Percentiles rank a stretch among this genome's conserved stretches.
Evolutionary conservation across 1,140 invertebrate species (phyloP).

Genomic region (Philaenus spumarius): DNA sequence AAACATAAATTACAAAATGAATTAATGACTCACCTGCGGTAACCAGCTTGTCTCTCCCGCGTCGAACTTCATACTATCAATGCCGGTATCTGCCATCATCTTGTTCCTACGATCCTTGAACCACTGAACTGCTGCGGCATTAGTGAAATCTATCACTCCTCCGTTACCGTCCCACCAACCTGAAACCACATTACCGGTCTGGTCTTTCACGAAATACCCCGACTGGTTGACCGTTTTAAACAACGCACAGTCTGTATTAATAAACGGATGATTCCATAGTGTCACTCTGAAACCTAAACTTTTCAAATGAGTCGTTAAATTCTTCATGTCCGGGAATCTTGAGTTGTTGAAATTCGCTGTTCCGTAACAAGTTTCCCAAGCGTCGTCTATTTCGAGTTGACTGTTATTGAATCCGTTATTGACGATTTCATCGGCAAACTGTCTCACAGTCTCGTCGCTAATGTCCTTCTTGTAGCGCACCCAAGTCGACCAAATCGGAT

Average conservation of each 20-base stretch:
- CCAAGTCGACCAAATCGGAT: conserved; percentile 91
- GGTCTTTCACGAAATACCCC: conserved; percentile 53
- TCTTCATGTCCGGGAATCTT: conserved; percentile 66
- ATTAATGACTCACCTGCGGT: conserved; percentile 21
- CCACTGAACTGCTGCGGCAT: conserved; percentile 63
- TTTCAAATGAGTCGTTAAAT: conserved; percentile 1
- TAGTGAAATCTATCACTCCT: conserved; percentile 71
- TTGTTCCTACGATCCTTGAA: conserved; percentile 54
- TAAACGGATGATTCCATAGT: conserved; percentile 86
- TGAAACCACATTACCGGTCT: conserved; percentile 48
- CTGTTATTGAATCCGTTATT: conserved; percentile 63
- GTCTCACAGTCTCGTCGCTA: conserved; percentile 53
- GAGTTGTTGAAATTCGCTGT: conserved; percentile 61
- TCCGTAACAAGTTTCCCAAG: conserved; percentile 86
- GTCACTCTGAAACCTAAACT: conserved; percentile 44
- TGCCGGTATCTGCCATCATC: conserved; percentile 53
- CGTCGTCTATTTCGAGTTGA: conserved; percentile 86
- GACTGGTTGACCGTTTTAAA: conserved; percentile 40
- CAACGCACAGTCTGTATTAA: conserved; percentile 63
- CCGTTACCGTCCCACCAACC: conserved; percentile 78
- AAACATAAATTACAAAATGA: too few species aligned
- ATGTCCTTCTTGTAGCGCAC: conserved; percentile 66
- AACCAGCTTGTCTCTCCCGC: conserved; percentile 52
- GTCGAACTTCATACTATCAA: conserved; percentile 90
- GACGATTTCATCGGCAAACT: conserved; percentile 66